These are phyloP conservation scores for Paracyclopina nana DNA, from an alignment of 1,140 invertebrate genomes.

Conservation along the genomic window DNA sequence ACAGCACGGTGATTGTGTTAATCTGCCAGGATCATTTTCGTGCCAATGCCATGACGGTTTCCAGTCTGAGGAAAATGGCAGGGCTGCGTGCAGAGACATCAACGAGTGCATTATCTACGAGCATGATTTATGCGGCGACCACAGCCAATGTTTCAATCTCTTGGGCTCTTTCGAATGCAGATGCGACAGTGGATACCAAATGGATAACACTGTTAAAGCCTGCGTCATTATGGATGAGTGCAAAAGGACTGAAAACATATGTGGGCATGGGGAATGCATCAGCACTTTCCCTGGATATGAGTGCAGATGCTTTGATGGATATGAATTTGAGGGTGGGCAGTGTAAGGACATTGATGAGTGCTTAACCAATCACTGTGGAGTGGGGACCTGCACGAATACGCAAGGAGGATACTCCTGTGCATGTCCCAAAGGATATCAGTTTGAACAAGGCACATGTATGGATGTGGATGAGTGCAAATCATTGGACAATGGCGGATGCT, in stretches of 20 bases:
- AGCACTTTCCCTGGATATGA: conserved; percentile 45
- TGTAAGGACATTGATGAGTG: conserved; percentile 41
- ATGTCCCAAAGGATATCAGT: conserved; percentile 22
- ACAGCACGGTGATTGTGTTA: conserved; percentile 32
- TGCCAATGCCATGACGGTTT: conserved; percentile 31
- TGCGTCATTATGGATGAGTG: conserved; percentile 34
- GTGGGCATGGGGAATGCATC: conserved; percentile 36
- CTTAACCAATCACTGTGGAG: conserved; percentile 31
- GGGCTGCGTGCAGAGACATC: conserved; percentile 28
- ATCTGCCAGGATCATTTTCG: conserved; percentile 23
- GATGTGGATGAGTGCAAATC: conserved; percentile 31
- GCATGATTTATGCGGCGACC: too few species aligned
- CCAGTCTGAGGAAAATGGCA: conserved; percentile 29
- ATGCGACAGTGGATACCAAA: not conserved
- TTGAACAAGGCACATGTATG: conserved; percentile 37
- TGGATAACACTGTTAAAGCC: not conserved
- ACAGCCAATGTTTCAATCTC: conserved; percentile 33
- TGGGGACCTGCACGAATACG: conserved; percentile 32
- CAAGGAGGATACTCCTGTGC: conserved; percentile 28
- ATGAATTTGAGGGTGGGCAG: conserved; percentile 30
- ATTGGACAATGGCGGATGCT: conserved; percentile 30
- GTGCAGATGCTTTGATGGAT: conserved; percentile 53
- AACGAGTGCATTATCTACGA: too few species aligned
- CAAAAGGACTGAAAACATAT: conserved; percentile 27
- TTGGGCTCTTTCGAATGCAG: conserved; percentile 24